These are phyloP conservation scores for Tapera naevia DNA, from an alignment of 2,797 vertebrate species.

Conservation along the genomic window DNA sequence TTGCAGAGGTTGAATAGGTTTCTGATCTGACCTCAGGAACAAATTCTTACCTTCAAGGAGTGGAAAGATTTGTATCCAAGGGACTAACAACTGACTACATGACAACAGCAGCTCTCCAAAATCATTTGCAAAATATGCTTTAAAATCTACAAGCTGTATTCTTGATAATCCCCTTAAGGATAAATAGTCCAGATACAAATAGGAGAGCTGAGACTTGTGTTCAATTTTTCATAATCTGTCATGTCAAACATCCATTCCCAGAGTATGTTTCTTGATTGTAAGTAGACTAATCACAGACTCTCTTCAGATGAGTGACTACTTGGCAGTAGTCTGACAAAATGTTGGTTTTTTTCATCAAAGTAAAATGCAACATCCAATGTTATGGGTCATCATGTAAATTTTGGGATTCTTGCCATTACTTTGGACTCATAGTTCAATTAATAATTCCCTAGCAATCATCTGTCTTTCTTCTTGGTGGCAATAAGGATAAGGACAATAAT, in stretches of 20 bases:
- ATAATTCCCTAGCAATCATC: neutral
- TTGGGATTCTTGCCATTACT: neutral
- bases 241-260: neutral
- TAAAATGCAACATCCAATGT: neutral
- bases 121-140: neutral
- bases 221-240: slow-evolving; percentile 3
- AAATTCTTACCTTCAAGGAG: neutral
- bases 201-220: neutral
- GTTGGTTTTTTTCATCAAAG: neutral
- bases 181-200: neutral
- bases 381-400: neutral
- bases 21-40: neutral
- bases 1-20: neutral
- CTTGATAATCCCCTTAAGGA: neutral
- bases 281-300: neutral
- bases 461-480: neutral
- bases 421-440: neutral
- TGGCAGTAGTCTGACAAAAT: neutral
- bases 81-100: neutral
- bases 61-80: neutral
- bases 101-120: neutral
- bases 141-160: neutral
- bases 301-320: neutral
- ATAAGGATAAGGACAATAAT: neutral
- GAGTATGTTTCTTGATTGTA: neutral